phyloP scores from a whole-genome alignment of 2,888 invertebrate genomes.

The Diplolepis rosae region DNA sequence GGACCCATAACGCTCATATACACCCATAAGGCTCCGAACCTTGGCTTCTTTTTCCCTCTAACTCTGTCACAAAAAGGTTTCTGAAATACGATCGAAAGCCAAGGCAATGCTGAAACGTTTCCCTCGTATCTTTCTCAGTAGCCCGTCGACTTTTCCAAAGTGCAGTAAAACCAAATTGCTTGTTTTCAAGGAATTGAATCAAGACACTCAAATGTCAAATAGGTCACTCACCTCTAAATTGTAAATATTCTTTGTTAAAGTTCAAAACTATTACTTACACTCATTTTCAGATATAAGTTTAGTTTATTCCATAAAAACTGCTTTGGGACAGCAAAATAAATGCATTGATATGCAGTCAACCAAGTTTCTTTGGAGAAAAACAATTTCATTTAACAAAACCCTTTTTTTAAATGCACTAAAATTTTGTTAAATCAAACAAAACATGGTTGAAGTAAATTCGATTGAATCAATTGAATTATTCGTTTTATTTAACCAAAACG shows the following conservation, averaged over 20 bases:
- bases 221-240: not conserved
- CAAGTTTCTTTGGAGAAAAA: too few species aligned
- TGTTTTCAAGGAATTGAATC: slow-evolving; percentile 18
- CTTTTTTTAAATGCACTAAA: too few species aligned
- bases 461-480: too few species aligned
- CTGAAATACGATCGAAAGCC: not conserved
- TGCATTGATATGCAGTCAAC: too few species aligned
- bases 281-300: too few species aligned
- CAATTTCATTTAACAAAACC: not conserved
- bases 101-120: not conserved
- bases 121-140: not conserved
- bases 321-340: too few species aligned
- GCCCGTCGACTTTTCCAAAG: not conserved
- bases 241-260: not conserved
- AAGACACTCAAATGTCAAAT: not conserved
- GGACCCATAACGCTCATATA: not conserved
- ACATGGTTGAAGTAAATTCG: too few species aligned
- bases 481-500: too few species aligned
- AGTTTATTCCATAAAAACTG: too few species aligned
- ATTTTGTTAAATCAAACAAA: too few species aligned
- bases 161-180: slow-evolving; percentile 10
- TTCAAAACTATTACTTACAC: too few species aligned
- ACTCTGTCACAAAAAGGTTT: not conserved
- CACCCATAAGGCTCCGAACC: not conserved
- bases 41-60: not conserved